A percentile compares a stretch with the other conserved stretches of the same genome.
Evolutionary conservation across 2,888 invertebrate species (phyloP).

Genomic region (Rhabditoides inermis): DNA sequence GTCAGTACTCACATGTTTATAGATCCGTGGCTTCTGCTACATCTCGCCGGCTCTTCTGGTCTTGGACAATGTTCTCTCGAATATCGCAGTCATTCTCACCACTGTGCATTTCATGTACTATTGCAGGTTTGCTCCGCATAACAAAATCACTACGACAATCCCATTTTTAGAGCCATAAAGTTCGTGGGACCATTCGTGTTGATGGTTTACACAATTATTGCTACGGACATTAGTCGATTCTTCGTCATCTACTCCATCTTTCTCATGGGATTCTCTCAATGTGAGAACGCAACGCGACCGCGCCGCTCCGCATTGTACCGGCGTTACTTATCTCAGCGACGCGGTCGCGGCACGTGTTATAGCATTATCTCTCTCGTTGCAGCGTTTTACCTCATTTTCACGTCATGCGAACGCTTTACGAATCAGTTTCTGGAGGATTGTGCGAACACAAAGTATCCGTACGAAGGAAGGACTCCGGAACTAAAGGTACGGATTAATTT

Average conservation of each 20-base stretch:
- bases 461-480: too few species aligned
- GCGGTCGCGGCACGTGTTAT: too few species aligned
- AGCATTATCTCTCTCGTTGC: too few species aligned
- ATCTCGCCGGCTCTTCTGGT: slow-evolving; percentile 11
- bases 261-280: slow-evolving; percentile 93
- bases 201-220: slow-evolving; percentile 95
- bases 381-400: slow-evolving; percentile 74
- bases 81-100: slow-evolving; percentile 25
- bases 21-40: too few species aligned
- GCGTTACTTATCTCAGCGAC: too few species aligned
- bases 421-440: too few species aligned
- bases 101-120: slow-evolving; percentile 31
- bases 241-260: slow-evolving; percentile 93
- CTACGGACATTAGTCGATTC: slow-evolving; percentile 62
- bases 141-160: background rate
- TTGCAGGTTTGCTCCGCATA: slow-evolving; percentile 12
- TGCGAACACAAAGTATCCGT: slow-evolving; percentile 5
- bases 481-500: too few species aligned
- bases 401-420: slow-evolving; percentile 60
- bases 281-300: too few species aligned
- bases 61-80: slow-evolving; percentile 29
- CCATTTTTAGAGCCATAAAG: slow-evolving; percentile 29
- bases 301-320: too few species aligned
- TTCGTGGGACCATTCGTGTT: slow-evolving; percentile 95
- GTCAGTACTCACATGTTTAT: too few species aligned